Conservation (phyloP, 2,113 vertebrate genomes). For the Rallus limicola region DNA sequence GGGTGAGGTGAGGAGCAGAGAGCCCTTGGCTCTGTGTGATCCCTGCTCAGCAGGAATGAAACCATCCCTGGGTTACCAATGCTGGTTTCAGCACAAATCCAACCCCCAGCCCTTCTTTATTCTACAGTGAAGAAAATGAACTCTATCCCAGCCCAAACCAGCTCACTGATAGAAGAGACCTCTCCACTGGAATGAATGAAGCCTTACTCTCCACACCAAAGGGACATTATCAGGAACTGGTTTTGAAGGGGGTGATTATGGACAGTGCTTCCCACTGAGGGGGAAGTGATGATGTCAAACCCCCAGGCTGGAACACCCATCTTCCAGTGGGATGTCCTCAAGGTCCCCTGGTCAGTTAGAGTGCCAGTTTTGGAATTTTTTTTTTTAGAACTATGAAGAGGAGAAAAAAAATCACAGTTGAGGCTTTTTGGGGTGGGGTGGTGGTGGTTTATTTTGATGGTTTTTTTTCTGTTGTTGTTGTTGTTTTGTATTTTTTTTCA, state of each 20-base stretch:
- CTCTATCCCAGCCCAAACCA: too few species aligned
- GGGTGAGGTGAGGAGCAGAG: too few species aligned
- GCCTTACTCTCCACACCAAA: neutral
- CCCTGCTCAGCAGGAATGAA: too few species aligned
- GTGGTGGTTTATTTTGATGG: too few species aligned
- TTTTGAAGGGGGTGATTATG: neutral
- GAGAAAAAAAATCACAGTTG: neutral
- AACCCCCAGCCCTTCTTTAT: too few species aligned
- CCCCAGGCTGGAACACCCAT: neutral
- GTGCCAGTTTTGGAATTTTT: neutral
- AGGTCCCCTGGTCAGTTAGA: neutral
- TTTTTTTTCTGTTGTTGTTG: neutral
- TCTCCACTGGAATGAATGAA: neutral
- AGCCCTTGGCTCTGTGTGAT: too few species aligned
- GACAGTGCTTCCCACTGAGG: neutral
- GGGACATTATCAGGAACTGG: rapidly evolving
- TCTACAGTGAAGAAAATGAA: too few species aligned
- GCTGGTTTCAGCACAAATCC: too few species aligned
- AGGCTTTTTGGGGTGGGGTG: rapidly evolving
- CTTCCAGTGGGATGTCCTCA: neutral
- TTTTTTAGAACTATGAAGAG: neutral
- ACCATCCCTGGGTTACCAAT: too few species aligned
- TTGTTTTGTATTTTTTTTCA: neutral
- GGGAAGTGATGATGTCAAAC: neutral
- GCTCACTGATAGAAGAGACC: neutral